phyloP scores from a whole-genome alignment of 2,888 invertebrate genomes.

The Desoria tigrina region DNA sequence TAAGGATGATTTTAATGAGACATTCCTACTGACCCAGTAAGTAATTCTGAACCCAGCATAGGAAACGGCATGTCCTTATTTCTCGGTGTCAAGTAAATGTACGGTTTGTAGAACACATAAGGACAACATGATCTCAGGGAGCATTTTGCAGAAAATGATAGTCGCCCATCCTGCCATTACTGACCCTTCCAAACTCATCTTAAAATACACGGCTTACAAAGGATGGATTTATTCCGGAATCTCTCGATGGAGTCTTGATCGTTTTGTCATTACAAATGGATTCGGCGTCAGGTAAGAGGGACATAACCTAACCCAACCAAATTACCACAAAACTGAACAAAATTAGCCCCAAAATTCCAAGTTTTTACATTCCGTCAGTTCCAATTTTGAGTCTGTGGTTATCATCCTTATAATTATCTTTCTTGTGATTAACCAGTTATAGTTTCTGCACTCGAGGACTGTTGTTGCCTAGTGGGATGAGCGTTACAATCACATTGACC shows the following conservation, averaged over 20 bases:
- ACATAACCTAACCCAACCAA: constrained; percentile 5
- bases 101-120: constrained; percentile 85
- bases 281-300: constrained; percentile 71
- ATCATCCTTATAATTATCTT: not conserved
- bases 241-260: constrained; percentile 76
- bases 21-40: constrained; percentile 83
- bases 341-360: too few species aligned
- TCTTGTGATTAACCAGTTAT: constrained; percentile 60
- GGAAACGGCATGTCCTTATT: too few species aligned
- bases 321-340: too few species aligned
- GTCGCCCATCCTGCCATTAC: constrained; percentile 85
- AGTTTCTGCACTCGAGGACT: constrained; percentile 78
- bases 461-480: constrained; percentile 71
- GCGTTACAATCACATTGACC: constrained; percentile 72
- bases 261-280: constrained; percentile 79
- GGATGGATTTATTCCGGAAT: constrained; percentile 88
- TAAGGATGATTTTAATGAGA: constrained; percentile 71
- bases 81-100: not conserved
- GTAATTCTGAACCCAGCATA: constrained; percentile 47
- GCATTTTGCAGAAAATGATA: constrained; percentile 75
- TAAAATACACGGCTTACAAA: constrained; percentile 83
- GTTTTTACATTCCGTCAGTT: too few species aligned
- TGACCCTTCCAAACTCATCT: constrained; percentile 69
- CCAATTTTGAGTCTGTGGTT: too few species aligned
- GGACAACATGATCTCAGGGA: constrained; percentile 70